Percentiles rank a stretch among this genome's conserved stretches.
Evolutionary conservation across 2,113 vertebrate genomes (phyloP).

Genomic region (Anoura caudifer): DNA sequence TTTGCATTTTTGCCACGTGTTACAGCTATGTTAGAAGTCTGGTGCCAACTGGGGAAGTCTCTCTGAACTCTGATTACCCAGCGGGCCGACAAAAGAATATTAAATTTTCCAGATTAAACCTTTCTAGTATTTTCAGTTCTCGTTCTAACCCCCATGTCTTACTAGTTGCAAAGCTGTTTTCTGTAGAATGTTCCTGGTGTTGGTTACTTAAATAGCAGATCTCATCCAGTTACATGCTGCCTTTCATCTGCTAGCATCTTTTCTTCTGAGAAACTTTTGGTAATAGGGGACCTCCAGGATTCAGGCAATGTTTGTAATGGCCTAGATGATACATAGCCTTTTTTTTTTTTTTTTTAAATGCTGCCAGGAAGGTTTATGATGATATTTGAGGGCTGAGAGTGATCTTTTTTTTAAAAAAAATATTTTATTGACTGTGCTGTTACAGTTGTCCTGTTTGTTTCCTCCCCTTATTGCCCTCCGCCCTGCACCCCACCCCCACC

Average conservation of each 20-base stretch:
- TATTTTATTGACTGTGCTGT: too few species aligned
- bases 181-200: background rate
- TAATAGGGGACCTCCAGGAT: background rate
- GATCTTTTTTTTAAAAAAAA: background rate
- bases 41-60: background rate
- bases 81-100: constrained; percentile 26
- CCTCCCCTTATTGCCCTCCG: too few species aligned
- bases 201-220: background rate
- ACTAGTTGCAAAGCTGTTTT: background rate
- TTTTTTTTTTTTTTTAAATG: background rate
- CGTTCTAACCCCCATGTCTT: background rate
- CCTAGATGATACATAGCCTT: background rate
- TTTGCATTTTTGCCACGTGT: background rate
- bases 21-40: background rate
- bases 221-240: background rate
- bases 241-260: background rate
- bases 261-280: background rate
- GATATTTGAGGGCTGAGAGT: background rate
- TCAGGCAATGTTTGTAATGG: background rate
- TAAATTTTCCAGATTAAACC: background rate
- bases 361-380: background rate
- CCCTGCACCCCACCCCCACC: too few species aligned
- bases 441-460: too few species aligned
- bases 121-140: background rate
- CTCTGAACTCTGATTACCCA: constrained; percentile 16